Base-by-base conservation (phyloP, 2,797 vertebrate species). In the Sebastes alutus region DNA sequence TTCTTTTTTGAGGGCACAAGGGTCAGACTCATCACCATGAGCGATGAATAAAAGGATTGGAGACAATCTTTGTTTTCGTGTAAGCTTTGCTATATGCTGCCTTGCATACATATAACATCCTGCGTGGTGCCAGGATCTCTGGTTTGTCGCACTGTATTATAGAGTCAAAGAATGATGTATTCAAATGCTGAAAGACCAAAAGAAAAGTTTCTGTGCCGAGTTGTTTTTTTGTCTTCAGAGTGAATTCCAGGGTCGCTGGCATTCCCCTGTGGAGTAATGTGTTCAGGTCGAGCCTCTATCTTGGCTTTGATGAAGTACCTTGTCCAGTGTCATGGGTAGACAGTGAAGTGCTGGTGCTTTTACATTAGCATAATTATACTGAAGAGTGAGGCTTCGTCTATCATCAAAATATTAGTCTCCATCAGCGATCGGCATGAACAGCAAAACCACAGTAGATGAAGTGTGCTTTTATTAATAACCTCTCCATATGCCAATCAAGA, bases 291-390 rank as follows among this genome's bases (percentile, higher is more conserved):
- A 90, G 88, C 76, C 68, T 90, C 88, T 90, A 87, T 91, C 90
- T 92, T 76, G 72, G 77, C 81, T 92, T 82, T 90, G 88, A 93
- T 93, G 79, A 93, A 95, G 93, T 93, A 88, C 88, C 89, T 93
- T 84, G 89, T 92, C 83, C 85, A 78, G 87, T 93, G 92, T 89
- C 87, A 93, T 82, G 82, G 88, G 89, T 82, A 89, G 80, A 92
- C 87, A 83, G 80, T 92, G 88, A 93, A 95, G 93, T 93, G 93
- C 88, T 84, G 77, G 68, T 80, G 90, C 87, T 92, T 90, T 91
- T 32, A 90, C 83, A 94, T 94, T 92, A 93, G 81, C 92, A 92
- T 95, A 94, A 95, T 96, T 94, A 95, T 83, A 87, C 82, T 89
- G 82, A 83, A 91, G 93, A 91, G 90, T 78, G 85, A 92, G 46